phyloP scores from a whole-genome alignment of 2,888 invertebrate genomes.

The Amorpha juglandis region DNA sequence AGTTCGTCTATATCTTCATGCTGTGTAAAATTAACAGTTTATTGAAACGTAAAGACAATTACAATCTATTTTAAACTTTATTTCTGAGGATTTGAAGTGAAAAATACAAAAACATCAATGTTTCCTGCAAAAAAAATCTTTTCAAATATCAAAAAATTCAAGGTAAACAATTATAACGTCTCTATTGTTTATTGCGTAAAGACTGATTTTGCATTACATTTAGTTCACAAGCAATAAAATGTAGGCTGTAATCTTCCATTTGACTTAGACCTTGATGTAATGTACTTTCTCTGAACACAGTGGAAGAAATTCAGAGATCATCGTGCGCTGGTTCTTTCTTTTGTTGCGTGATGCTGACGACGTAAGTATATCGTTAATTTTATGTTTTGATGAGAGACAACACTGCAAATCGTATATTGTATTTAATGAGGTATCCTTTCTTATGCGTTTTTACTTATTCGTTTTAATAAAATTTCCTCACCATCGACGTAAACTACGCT shows the following conservation, averaged over 20 bases:
- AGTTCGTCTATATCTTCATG: constrained; percentile 4
- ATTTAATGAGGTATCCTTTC: constrained; percentile 16
- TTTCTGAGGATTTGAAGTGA: neutral
- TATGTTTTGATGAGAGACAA: constrained; percentile 20
- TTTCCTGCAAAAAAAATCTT: neutral
- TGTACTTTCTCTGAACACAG: constrained; percentile 17
- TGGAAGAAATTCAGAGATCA: constrained; percentile 5
- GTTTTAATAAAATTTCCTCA: neutral
- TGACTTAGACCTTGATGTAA: constrained; percentile 17
- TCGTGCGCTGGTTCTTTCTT: constrained; percentile 18
- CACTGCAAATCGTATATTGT: neutral
- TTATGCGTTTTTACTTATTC: constrained; percentile 2
- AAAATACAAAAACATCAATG: neutral
- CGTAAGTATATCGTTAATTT: neutral
- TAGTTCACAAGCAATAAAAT: neutral
- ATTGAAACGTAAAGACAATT: neutral
- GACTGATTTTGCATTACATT: neutral
- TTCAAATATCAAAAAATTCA: neutral
- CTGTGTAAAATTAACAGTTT: constrained; percentile 7
- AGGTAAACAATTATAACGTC: neutral
- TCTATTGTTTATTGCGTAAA: neutral
- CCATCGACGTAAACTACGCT: too few relatives aligned
- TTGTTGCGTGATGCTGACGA: constrained; percentile 1
- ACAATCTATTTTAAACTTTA: neutral
- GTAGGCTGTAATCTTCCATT: neutral